Percentiles rank a stretch among this genome's conserved stretches.
Evolutionary conservation across 2,113 vertebrate genomes (phyloP).

Genomic region (Malaclemys terrapin): DNA sequence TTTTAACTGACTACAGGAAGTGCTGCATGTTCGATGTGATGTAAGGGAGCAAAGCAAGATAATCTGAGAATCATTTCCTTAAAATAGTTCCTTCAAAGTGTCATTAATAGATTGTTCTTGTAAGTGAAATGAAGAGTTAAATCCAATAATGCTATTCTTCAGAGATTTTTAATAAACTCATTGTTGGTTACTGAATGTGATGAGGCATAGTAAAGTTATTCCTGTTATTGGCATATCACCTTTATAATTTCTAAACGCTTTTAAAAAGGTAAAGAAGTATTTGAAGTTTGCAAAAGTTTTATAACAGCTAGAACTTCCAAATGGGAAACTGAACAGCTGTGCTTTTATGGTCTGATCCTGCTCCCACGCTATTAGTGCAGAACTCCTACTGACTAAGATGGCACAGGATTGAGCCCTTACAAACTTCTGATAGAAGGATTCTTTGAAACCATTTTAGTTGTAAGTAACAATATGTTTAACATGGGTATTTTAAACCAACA

Average conservation of each 20-base stretch:
- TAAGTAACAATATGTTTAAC: background rate
- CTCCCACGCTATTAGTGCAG: background rate
- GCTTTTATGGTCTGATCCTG: background rate
- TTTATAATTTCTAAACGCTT: background rate
- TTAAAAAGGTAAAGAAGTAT: background rate
- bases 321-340: background rate
- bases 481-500: background rate
- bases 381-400: background rate
- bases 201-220: background rate
- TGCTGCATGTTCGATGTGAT: background rate
- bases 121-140: background rate
- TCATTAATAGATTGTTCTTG: background rate
- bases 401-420: background rate
- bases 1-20: background rate
- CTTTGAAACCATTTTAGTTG: background rate
- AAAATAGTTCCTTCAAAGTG: background rate
- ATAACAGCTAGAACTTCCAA: background rate
- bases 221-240: background rate
- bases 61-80: background rate
- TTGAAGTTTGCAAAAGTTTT: background rate
- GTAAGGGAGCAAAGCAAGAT: background rate
- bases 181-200: fast-evolving
- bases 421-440: background rate
- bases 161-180: background rate
- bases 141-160: background rate